Evolutionary conservation across 2,113 vertebrate genomes (phyloP).

Genomic region (Grammomys surdaster): DNA sequence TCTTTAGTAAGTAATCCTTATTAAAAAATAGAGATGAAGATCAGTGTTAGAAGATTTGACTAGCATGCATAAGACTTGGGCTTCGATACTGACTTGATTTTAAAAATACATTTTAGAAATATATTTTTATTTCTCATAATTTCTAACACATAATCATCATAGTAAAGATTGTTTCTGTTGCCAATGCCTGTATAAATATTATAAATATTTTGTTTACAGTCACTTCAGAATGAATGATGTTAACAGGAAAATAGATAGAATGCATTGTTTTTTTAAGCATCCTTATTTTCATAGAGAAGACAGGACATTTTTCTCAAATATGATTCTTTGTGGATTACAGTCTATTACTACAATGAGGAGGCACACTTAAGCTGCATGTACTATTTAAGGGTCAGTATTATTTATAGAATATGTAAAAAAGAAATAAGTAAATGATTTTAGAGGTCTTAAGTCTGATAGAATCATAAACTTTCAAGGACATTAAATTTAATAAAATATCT

Average conservation of each 20-base stretch:
- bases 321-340: slow-evolving; percentile 39
- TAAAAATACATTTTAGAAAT: neutral
- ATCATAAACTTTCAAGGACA: slow-evolving; percentile 50
- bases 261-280: neutral
- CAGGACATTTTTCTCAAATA: slow-evolving; percentile 21
- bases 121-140: neutral
- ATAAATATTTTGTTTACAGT: neutral
- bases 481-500: slow-evolving; percentile 54
- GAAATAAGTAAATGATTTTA: slow-evolving; percentile 50
- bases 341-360: slow-evolving; percentile 48
- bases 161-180: neutral
- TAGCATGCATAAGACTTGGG: neutral
- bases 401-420: slow-evolving; percentile 48
- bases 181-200: neutral
- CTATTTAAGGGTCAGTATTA: slow-evolving; percentile 65
- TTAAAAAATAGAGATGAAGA: neutral
- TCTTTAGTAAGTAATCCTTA: neutral
- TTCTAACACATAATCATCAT: neutral
- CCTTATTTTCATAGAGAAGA: neutral
- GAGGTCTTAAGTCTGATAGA: slow-evolving; percentile 54
- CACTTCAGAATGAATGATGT: slow-evolving; percentile 18
- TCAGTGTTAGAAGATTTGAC: no score
- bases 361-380: neutral
- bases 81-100: neutral
- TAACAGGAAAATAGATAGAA: neutral